Evolutionary conservation across 2,888 invertebrate species (phyloP).

Genomic region (Cancer borealis): DNA sequence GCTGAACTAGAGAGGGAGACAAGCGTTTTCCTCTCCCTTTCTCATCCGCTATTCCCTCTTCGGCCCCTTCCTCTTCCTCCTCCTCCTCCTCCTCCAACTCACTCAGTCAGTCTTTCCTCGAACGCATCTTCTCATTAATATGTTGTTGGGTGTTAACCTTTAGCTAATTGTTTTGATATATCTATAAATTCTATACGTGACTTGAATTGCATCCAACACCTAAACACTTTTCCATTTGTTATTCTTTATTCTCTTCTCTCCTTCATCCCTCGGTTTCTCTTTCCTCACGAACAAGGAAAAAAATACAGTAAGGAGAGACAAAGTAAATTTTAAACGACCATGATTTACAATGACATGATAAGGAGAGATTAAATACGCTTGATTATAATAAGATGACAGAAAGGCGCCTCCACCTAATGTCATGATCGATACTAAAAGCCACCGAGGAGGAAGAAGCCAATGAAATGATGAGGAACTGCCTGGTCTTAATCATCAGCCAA

Average conservation of each 20-base stretch:
- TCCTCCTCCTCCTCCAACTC: not conserved
- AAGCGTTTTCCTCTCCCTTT: conserved; percentile 31
- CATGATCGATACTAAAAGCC: not conserved
- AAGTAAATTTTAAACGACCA: not conserved
- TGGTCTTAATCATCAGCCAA: not conserved
- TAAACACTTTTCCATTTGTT: not conserved
- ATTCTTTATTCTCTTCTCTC: no score
- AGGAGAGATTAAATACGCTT: not conserved
- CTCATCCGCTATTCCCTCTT: not conserved
- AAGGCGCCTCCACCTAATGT: not conserved
- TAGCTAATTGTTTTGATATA: not conserved
- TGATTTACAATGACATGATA: not conserved
- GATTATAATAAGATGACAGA: not conserved
- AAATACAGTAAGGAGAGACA: not conserved
- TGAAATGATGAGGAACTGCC: not conserved
- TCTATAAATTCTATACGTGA: not conserved
- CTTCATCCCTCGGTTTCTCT: not conserved
- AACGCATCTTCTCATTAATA: not conserved
- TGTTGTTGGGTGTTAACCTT: not conserved
- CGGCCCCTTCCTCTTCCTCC: not conserved
- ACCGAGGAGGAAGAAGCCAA: not conserved
- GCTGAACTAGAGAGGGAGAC: conserved; percentile 14
- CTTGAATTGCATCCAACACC: not conserved
- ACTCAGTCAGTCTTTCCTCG: not conserved
- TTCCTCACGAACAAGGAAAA: not conserved